Conservation (phyloP, 2,797 vertebrate genomes). For the Lacerta bilineata region DNA sequence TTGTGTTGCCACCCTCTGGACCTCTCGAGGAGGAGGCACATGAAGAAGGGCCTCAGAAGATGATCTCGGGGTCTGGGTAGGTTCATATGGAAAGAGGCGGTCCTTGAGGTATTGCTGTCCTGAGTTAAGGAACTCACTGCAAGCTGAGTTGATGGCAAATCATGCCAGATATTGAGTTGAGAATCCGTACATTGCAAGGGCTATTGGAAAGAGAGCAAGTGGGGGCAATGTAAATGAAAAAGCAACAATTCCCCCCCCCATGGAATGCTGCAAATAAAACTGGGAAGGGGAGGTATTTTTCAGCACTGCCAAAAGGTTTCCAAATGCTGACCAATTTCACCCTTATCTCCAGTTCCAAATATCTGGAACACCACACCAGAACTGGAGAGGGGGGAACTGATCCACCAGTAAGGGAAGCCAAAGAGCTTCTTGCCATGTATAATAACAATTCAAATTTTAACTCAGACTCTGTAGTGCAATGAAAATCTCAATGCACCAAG, state of each 20-base stretch:
- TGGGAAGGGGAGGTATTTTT: background rate
- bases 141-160: too few species aligned
- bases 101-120: too few species aligned
- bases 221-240: background rate
- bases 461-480: background rate
- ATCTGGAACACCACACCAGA: background rate
- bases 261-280: background rate
- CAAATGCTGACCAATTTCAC: background rate
- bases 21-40: too few species aligned
- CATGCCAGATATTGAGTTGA: too few species aligned
- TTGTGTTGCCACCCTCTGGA: too few species aligned
- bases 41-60: too few species aligned
- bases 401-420: background rate
- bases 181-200: too few species aligned
- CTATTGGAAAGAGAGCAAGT: background rate
- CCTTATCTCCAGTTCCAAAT: background rate
- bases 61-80: too few species aligned
- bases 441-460: background rate
- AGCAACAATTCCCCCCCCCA: background rate
- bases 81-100: too few species aligned
- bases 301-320: background rate
- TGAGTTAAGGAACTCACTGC: too few species aligned
- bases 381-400: background rate
- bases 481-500: conserved; percentile 19
- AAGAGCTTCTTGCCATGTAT: background rate